phyloP scores from a whole-genome alignment of 2,797 vertebrate species.

The Pelobates cultripes region DNA sequence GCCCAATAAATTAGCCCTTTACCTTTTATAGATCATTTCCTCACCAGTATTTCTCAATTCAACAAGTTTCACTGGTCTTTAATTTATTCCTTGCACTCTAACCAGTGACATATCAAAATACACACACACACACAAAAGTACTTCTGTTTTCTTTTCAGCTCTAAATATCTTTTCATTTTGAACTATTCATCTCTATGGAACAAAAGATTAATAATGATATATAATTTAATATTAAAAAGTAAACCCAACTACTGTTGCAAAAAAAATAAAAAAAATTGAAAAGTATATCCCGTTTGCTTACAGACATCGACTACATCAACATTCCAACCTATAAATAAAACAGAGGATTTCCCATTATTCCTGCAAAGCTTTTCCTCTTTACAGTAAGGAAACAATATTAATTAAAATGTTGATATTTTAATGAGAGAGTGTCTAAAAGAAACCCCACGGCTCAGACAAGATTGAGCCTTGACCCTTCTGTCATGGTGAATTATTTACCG shows the following conservation, averaged over 20 bases:
- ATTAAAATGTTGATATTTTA: conserved; percentile 33
- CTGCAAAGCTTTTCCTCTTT: background rate
- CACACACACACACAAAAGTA: too few relatives aligned
- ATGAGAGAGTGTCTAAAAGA: background rate
- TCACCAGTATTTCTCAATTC: too few relatives aligned
- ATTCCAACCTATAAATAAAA: conserved; percentile 28
- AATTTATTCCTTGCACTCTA: too few relatives aligned
- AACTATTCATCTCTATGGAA: background rate
- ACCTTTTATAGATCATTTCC: too few relatives aligned
- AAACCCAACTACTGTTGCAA: background rate
- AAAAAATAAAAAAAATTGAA: conserved; percentile 6
- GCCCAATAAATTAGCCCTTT: too few relatives aligned
- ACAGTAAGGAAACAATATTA: conserved; percentile 25
- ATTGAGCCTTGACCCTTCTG: conserved; percentile 21
- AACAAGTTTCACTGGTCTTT: too few relatives aligned
- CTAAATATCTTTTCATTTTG: too few relatives aligned
- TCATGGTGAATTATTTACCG: conserved; percentile 48
- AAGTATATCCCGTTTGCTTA: conserved; percentile 14
- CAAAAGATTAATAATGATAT: background rate
- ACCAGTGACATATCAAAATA: too few relatives aligned
- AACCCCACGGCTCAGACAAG: conserved; percentile 5
- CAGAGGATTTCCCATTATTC: conserved; percentile 17
- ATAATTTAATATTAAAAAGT: background rate
- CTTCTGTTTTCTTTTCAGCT: too few relatives aligned
- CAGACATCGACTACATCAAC: conserved; percentile 7